These are phyloP conservation scores for Xyrauchen texanus DNA, from an alignment of 2,113 vertebrate species.

Conservation along the genomic window DNA sequence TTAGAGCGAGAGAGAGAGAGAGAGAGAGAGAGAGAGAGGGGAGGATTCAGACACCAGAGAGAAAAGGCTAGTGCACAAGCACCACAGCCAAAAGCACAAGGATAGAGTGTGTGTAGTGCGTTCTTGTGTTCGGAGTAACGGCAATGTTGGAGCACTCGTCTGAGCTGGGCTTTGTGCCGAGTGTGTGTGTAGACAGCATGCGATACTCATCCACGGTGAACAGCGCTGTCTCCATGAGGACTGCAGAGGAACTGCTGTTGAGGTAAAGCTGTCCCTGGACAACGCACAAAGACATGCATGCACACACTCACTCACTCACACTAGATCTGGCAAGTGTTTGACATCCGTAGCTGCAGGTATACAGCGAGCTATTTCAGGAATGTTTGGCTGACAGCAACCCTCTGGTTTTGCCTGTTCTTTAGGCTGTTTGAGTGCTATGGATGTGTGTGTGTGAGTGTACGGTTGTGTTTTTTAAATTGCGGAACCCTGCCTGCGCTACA, in stretches of 20 bases:
- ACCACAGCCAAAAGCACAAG: slow-evolving; percentile 4
- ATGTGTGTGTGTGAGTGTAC: background rate
- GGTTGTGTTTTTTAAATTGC: background rate
- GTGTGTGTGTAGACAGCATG: slow-evolving; percentile 85
- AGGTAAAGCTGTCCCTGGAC: slow-evolving; percentile 74
- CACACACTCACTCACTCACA: slow-evolving; percentile 3
- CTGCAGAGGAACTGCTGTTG: slow-evolving; percentile 85
- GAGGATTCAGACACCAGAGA: slow-evolving; percentile 41
- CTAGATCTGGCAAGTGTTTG: slow-evolving; percentile 2
- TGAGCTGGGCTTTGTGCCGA: slow-evolving; percentile 89
- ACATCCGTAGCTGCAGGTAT: slow-evolving; percentile 6
- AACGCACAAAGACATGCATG: slow-evolving; percentile 46
- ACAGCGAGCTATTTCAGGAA: background rate
- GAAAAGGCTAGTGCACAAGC: slow-evolving; percentile 29
- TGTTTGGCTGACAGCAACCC: slow-evolving; percentile 21
- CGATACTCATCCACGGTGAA: slow-evolving; percentile 83
- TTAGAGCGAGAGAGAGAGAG: slow-evolving; percentile 27
- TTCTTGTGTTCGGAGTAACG: slow-evolving; percentile 58
- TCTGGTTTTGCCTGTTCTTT: slow-evolving; percentile 6
- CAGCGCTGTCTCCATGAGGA: slow-evolving; percentile 82
- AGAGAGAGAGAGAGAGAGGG: slow-evolving; percentile 35
- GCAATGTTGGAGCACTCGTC: slow-evolving; percentile 90
- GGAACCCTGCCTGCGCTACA: background rate
- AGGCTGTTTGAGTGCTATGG: slow-evolving; percentile 26
- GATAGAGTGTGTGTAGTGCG: slow-evolving; percentile 61